A percentile compares a stretch with the other conserved stretches of the same genome.
Conservation (phyloP, 2,888 invertebrate genomes). For the Dolomedes plantarius region DNA sequence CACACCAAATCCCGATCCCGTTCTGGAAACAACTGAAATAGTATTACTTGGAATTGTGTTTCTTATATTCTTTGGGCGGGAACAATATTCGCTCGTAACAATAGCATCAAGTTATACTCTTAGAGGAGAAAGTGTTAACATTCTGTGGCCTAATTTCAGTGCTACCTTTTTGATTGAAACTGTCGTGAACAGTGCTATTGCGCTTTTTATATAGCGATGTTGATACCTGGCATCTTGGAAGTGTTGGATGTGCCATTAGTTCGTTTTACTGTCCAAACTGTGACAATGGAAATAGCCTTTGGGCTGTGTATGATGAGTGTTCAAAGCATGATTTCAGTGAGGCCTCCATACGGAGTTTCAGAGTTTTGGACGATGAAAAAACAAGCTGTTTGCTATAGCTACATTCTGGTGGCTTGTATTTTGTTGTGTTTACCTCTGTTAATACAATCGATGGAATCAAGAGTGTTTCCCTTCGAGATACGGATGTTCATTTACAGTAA, state of each 20-base stretch:
- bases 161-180: constrained; percentile 72
- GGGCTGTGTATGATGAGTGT: constrained; percentile 72
- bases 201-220: constrained; percentile 42
- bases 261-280: constrained; percentile 72
- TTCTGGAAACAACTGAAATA: constrained; percentile 28
- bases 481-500: constrained; percentile 73
- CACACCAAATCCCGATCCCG: constrained; percentile 22
- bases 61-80: constrained; percentile 73
- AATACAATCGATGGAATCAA: constrained; percentile 69
- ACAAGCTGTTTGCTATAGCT: constrained; percentile 71
- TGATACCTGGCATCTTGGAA: constrained; percentile 73
- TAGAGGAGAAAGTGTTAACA: constrained; percentile 72
- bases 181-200: constrained; percentile 73
- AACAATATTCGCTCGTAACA: constrained; percentile 73
- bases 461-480: constrained; percentile 73
- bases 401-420: constrained; percentile 72
- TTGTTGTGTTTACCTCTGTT: constrained; percentile 73
- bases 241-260: constrained; percentile 72
- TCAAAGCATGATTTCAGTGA: constrained; percentile 70
- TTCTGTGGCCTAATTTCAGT: constrained; percentile 72
- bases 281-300: constrained; percentile 73
- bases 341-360: constrained; percentile 71
- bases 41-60: constrained; percentile 73
- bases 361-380: constrained; percentile 67
- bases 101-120: constrained; percentile 74